Evolutionary conservation across 2,113 vertebrate species (phyloP).

Genomic region (Clinocottus analis): DNA sequence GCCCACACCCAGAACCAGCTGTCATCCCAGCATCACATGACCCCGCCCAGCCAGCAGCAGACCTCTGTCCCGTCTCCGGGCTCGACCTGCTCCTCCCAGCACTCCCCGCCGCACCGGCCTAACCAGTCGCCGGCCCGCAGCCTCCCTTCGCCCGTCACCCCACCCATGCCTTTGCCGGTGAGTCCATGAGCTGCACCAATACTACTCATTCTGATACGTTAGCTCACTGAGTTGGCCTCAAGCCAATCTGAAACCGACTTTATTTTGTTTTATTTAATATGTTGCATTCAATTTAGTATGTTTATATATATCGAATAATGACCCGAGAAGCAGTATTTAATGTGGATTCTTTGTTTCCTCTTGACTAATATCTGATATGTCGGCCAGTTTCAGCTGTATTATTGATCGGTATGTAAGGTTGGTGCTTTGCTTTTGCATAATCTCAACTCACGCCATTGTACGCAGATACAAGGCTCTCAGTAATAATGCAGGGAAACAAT

Average conservation of each 20-base stretch:
- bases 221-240: background rate
- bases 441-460: background rate
- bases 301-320: background rate
- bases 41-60: constrained; percentile 85
- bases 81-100: constrained; percentile 85
- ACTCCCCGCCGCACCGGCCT: constrained; percentile 89
- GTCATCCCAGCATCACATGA: constrained; percentile 82
- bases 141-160: constrained; percentile 93
- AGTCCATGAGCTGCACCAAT: constrained; percentile 28
- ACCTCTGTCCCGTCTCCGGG: constrained; percentile 77
- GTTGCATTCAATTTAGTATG: background rate
- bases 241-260: background rate
- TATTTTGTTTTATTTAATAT: background rate
- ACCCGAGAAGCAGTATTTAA: background rate
- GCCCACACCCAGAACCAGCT: constrained; percentile 76
- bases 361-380: background rate
- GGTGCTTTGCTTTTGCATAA: background rate
- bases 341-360: background rate
- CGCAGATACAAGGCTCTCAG: background rate
- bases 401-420: background rate
- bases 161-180: constrained; percentile 93
- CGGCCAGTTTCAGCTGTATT: background rate
- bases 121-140: constrained; percentile 93
- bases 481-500: background rate
- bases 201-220: background rate